Evolutionary conservation across 92 coral and sea anemone species (phyloP).

Genomic region (Scolanthus callimorphus): DNA sequence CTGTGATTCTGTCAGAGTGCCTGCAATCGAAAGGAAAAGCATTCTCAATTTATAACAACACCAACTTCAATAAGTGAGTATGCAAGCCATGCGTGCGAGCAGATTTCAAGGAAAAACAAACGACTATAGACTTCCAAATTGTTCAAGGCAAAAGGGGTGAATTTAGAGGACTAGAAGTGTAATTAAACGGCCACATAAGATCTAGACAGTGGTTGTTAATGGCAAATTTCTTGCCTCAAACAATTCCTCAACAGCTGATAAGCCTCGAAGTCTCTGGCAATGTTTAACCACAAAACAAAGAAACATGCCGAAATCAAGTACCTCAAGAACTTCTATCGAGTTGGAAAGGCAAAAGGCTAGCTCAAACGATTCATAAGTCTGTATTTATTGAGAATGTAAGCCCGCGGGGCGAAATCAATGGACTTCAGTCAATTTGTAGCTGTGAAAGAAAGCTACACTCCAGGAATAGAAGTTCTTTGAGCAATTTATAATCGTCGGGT

Average conservation of each 20-base stretch:
- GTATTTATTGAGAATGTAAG: no score
- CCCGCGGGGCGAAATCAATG: no score
- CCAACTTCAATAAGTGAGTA: no score
- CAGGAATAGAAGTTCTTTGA: not conserved
- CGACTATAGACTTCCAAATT: no score
- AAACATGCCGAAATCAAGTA: conserved; percentile 22
- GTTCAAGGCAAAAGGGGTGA: no score
- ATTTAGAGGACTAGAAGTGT: no score
- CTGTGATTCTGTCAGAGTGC: conserved; percentile 47
- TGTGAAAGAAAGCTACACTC: no score
- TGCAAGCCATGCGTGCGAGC: no score
- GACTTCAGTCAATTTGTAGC: no score
- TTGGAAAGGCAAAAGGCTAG: not conserved
- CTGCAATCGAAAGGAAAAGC: no score
- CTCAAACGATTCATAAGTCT: not conserved
- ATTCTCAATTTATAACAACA: no score
- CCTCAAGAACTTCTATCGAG: not conserved
- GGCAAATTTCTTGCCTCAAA: not conserved
- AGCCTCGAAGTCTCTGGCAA: not conserved
- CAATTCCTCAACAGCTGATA: not conserved
- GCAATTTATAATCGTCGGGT: conserved; percentile 26
- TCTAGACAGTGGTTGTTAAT: not conserved
- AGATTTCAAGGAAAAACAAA: no score
- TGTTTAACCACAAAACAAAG: conserved; percentile 26
- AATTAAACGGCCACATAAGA: not conserved